Conservation (phyloP, 1,140 invertebrate genomes). For the Drosophila virilis region DNA sequence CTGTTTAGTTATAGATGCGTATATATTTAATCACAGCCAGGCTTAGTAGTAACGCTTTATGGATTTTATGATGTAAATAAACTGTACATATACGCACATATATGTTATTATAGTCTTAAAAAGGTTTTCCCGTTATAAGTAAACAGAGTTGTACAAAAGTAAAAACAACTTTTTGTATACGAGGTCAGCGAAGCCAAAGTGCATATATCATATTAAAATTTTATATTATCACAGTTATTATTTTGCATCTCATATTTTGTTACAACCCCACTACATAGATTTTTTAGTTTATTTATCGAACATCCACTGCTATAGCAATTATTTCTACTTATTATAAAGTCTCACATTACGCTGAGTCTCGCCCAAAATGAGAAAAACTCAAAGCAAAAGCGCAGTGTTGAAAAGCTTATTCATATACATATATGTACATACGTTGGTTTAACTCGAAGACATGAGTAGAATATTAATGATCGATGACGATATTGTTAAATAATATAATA, state of each 20-base stretch:
- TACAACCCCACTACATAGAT: constrained; percentile 6
- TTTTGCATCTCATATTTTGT: neutral
- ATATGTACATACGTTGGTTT: neutral
- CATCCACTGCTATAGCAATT: constrained; percentile 9
- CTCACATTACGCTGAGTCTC: constrained; percentile 39
- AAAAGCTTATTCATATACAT: constrained; percentile 48
- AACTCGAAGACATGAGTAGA: neutral
- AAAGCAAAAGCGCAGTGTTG: constrained; percentile 32
- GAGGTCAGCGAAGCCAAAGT: neutral
- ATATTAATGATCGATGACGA: neutral
- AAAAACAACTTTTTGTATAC: constrained; percentile 5
- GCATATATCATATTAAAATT: constrained; percentile 6
- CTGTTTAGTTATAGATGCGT: neutral
- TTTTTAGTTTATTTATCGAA: neutral
- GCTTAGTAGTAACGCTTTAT: neutral
- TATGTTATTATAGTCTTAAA: neutral
- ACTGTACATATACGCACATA: neutral
- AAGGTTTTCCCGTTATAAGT: neutral
- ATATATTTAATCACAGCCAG: neutral
- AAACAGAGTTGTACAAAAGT: neutral
- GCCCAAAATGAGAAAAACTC: constrained; percentile 39
- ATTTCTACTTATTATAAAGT: constrained; percentile 48
- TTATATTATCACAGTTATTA: constrained; percentile 13
- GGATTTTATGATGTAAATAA: constrained; percentile 1
- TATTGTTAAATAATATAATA: neutral